phyloP scores from a whole-genome alignment of 2,888 invertebrate species.

The Stenolophus ochropezus region DNA sequence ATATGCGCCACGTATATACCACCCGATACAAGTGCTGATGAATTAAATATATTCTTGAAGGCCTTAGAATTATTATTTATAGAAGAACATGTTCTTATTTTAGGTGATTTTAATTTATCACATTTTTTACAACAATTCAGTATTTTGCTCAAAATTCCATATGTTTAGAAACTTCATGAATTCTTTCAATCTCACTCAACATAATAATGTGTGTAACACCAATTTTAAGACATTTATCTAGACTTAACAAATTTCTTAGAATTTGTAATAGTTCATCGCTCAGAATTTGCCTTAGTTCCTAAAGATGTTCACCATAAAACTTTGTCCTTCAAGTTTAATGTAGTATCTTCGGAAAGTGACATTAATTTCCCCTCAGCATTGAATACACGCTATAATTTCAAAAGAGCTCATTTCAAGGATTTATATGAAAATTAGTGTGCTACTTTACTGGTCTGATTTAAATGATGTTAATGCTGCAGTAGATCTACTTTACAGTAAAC shows the following conservation, averaged over 20 bases:
- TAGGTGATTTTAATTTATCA: neutral
- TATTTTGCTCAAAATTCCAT: no score
- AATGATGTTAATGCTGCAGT: no score
- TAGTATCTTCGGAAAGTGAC: neutral
- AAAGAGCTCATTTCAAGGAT: neutral
- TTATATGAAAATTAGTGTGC: neutral
- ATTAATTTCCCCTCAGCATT: neutral
- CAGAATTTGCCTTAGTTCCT: neutral
- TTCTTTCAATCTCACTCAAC: neutral
- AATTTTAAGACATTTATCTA: neutral
- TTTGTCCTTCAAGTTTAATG: neutral
- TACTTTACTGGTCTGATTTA: neutral
- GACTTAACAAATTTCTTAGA: neutral
- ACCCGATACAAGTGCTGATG: neutral
- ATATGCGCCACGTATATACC: no score
- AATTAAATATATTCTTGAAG: neutral
- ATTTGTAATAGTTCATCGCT: neutral
- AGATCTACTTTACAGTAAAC: no score
- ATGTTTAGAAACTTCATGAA: no score
- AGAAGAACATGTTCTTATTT: neutral
- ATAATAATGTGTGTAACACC: neutral
- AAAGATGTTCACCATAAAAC: neutral
- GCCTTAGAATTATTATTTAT: neutral
- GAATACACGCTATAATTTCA: neutral
- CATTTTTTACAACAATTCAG: neutral